Evolutionary conservation across 2,888 invertebrate genomes (phyloP), one percentile per base, ranked within the genome.

Genomic region (Lydus trimaculatus): DNA sequence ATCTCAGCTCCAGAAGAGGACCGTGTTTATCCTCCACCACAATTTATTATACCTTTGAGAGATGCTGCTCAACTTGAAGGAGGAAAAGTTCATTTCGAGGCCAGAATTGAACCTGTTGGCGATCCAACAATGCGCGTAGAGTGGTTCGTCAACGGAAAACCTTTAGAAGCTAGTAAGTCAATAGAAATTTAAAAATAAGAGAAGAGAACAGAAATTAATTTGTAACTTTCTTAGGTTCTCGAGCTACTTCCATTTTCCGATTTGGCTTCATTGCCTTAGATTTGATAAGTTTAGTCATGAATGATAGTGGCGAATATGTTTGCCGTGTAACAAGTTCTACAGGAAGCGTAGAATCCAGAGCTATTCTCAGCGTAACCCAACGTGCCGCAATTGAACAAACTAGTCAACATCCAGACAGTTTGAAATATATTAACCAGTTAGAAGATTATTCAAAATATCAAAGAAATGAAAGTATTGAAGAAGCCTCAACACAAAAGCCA

Each of bases 231-330:
- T 23, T 79, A 97, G 98, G 98, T 88, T 97, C 98, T 76, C 92
- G 99, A 83, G 95, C 95, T 84, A 97, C 96, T 81, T 94, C 96
- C 74, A 92, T 96, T 82, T 96, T 98, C 88, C 95, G 98, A 84
- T 99, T 99, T 87, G 99, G 99, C 79, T 99, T 97, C 84, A 97
- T 99, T 80, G 95, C 97, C 76, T 89, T 98, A 78, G 97, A 97
- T 84, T 89, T 98, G 83, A 90, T 97, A 78, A 94, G 94, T 86
- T 90, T 96, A 68, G 92, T 94, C 76, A 87, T 91, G 73, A 92
- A 93, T 81, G 98, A 98, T 83, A 92, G 92, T 79, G 98, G 96
- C 68, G 95, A 96, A 86, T 97, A 96, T 82, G 90, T 94, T 73
- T 97, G 96, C 85, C 91, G 95, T 73, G 95, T 96, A 60, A 90